A percentile compares a stretch with the other conserved stretches of the same genome.
phyloP scores from a whole-genome alignment of 2,797 vertebrate species.

The Dermochelys coriacea region DNA sequence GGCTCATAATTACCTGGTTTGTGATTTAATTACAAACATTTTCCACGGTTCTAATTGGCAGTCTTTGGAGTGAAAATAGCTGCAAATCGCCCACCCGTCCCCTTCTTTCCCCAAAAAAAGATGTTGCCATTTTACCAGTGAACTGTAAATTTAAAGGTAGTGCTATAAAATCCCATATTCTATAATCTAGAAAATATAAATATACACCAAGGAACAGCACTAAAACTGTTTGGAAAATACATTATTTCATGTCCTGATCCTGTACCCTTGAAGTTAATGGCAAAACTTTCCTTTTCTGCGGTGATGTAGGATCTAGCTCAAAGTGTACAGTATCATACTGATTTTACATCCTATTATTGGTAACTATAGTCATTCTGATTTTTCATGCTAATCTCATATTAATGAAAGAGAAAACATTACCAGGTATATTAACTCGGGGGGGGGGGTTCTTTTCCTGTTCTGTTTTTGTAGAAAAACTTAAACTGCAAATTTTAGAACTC shows the following conservation, averaged over 20 bases:
- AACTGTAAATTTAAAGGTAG: neutral
- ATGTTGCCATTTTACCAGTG: neutral
- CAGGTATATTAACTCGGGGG: neutral
- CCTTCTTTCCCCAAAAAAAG: neutral
- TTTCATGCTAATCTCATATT: neutral
- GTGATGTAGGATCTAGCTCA: neutral
- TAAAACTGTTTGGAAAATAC: neutral
- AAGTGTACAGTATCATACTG: neutral
- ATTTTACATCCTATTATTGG: neutral
- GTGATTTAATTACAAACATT: neutral
- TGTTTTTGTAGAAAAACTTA: neutral
- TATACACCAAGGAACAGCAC: neutral
- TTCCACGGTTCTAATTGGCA: neutral
- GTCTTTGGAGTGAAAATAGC: neutral
- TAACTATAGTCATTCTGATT: neutral
- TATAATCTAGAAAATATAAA: neutral
- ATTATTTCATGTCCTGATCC: neutral
- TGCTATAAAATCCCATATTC: neutral
- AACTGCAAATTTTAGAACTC: slow-evolving; percentile 8
- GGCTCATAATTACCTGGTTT: neutral
- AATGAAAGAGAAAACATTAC: neutral
- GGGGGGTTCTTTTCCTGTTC: neutral
- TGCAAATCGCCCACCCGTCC: neutral
- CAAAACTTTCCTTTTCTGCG: neutral
- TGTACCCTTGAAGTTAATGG: neutral